Conservation (phyloP, 2,113 vertebrate genomes). For the Gracilinanus agilis region DNA sequence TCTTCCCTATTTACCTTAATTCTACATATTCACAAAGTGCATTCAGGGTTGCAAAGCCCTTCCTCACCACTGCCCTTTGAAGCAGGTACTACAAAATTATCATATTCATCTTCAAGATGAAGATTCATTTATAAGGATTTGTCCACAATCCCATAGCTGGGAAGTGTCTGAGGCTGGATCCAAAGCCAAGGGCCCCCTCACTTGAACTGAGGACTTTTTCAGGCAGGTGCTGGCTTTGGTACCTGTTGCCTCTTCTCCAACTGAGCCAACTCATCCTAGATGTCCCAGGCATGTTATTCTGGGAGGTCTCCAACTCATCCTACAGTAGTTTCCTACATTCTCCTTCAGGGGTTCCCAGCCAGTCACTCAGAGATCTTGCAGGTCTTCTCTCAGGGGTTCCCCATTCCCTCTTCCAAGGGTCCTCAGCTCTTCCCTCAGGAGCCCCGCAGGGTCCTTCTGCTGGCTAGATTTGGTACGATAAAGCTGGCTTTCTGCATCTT, state of each 20-base stretch:
- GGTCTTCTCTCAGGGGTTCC: not conserved
- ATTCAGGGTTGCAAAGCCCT: not conserved
- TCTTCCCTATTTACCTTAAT: not conserved
- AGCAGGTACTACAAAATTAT: not conserved
- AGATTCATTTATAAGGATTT: not conserved
- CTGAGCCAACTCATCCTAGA: not conserved
- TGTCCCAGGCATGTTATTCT: not conserved
- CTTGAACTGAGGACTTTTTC: not conserved
- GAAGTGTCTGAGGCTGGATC: not conserved
- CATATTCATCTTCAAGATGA: not conserved
- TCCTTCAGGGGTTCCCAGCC: not conserved
- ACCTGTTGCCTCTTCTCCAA: not conserved
- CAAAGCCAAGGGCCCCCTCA: not conserved
- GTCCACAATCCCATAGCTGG: not conserved
- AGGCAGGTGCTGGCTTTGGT: not conserved
- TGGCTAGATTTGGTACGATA: not conserved
- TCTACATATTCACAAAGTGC: not conserved
- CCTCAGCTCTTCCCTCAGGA: not conserved
- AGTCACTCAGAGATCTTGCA: not conserved
- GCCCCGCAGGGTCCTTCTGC: accelerated
- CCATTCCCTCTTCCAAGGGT: not conserved
- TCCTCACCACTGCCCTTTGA: not conserved
- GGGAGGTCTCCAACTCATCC: too few species aligned
- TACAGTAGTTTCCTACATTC: not conserved
- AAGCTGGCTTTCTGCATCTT: not conserved